Evolutionary conservation across 2,113 vertebrate genomes (phyloP), one percentile per base, ranked within the genome.

Genomic region (Bos javanicus): DNA sequence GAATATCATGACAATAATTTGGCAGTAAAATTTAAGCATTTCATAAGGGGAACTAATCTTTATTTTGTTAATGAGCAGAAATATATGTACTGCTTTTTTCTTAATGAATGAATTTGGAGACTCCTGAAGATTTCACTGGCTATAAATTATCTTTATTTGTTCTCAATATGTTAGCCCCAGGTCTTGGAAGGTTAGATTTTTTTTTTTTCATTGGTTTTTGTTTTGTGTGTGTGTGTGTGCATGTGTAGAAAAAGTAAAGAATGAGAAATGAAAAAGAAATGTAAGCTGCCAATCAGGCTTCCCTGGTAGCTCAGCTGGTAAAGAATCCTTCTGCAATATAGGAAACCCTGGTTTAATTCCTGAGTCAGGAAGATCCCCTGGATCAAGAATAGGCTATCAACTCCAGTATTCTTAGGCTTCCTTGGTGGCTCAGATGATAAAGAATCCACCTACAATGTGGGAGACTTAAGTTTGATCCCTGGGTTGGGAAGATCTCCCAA

Each of bases 1-100:
- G 87, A 94, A 36, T 60, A 96, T 94, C 56, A 86, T 90, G 46
- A 54, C 48, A 90, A 82, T 86, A 81, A 89, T 48, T 86, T 94
- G 46, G 48, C 28, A 62, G 46, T 60, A 90, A 83, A 80, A 59
- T 56, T 52, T 48, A 91, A 91, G 93, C 17, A 43, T 85, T 85
- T 81, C 10, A 76, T 88, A n/a, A 50, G 5, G 36, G 21, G 60
- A 39, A 50, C 88, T 81, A n/a, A 86, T 43, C 54, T 92, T 48
- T 56, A 74, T 94, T 86, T 97, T 89, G 5, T 90, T 86, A 60
- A 62, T 71, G 28, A 86, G 62, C 1, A 80, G 10, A 80, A 46
- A 86, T 21, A 15, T 39, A 33, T 3, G 33, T 21, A 67, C 30
- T 28, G 3, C 17, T 85, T 82, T 96, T 88, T 85, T 57, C 52